These are phyloP conservation scores for Pomatostomus ruficeps DNA, from an alignment of 2,113 vertebrate species.

Conservation along the genomic window DNA sequence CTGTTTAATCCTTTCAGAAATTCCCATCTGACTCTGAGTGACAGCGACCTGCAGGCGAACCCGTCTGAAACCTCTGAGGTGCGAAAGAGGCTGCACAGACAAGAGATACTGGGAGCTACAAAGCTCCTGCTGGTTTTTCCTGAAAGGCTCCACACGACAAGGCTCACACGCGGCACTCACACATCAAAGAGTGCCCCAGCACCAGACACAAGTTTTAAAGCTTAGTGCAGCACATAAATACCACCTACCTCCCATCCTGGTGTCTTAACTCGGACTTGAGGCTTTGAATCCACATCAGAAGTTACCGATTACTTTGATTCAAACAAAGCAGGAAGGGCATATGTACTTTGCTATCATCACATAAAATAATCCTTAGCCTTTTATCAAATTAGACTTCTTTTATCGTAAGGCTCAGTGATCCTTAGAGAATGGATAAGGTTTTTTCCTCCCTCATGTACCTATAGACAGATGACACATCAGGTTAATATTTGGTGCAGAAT, in stretches of 20 bases:
- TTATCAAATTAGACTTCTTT: background rate
- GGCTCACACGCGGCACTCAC: background rate
- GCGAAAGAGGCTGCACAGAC: background rate
- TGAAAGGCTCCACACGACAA: background rate
- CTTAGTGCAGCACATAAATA: background rate
- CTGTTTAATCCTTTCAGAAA: background rate
- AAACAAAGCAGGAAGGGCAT: background rate
- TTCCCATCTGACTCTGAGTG: background rate
- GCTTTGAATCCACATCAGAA: background rate
- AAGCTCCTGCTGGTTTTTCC: background rate
- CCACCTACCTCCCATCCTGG: rapidly evolving
- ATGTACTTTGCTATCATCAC: background rate
- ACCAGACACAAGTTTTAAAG: background rate
- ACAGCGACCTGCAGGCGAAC: too few relatives aligned
- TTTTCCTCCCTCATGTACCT: rapidly evolving
- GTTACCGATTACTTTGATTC: background rate
- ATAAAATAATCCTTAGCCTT: background rate
- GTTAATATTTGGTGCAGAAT: background rate
- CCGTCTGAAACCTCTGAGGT: background rate
- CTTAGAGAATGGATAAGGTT: background rate
- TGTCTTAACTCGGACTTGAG: background rate
- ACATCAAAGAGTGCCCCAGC: background rate
- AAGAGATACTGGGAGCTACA: background rate
- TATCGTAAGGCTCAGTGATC: background rate
- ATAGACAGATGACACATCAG: background rate